Evolutionary conservation across 2,888 invertebrate genomes (phyloP).

Genomic region (Dermolepida albohirtum): DNA sequence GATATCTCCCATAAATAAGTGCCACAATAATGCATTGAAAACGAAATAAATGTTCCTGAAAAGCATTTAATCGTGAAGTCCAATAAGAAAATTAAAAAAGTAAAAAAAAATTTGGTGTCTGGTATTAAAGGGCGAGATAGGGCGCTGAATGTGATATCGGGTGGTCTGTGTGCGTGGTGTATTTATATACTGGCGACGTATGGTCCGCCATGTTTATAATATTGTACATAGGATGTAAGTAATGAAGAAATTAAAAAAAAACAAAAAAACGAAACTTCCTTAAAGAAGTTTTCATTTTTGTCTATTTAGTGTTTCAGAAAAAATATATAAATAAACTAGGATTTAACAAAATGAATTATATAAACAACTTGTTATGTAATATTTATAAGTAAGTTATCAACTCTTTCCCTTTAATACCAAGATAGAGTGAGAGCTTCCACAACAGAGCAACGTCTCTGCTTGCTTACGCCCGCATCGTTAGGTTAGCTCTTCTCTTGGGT

Average conservation of each 20-base stretch:
- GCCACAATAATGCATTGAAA: slow-evolving; percentile 45
- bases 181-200: slow-evolving; percentile 47
- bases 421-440: slow-evolving; percentile 66
- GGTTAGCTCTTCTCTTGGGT: slow-evolving; percentile 64
- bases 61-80: slow-evolving; percentile 63
- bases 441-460: slow-evolving; percentile 66
- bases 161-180: slow-evolving; percentile 53
- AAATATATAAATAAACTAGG: slow-evolving; percentile 51
- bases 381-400: slow-evolving; percentile 55
- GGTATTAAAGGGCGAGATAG: slow-evolving; percentile 66
- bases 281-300: slow-evolving; percentile 40
- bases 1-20: slow-evolving; percentile 66
- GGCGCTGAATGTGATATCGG: slow-evolving; percentile 62
- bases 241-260: slow-evolving; percentile 31
- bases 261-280: slow-evolving; percentile 33
- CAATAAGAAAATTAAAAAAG: slow-evolving; percentile 43
- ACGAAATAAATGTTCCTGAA: slow-evolving; percentile 65
- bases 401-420: slow-evolving; percentile 65
- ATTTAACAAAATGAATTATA: slow-evolving; percentile 57
- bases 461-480: slow-evolving; percentile 63
- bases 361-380: slow-evolving; percentile 59
- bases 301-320: slow-evolving; percentile 43
- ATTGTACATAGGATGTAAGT: slow-evolving; percentile 50
- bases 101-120: slow-evolving; percentile 51
- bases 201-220: slow-evolving; percentile 52